Evolutionary conservation across 37 sponge, comb jelly and placozoan genomes (phyloP).

Genomic region (Beroe ovata): DNA sequence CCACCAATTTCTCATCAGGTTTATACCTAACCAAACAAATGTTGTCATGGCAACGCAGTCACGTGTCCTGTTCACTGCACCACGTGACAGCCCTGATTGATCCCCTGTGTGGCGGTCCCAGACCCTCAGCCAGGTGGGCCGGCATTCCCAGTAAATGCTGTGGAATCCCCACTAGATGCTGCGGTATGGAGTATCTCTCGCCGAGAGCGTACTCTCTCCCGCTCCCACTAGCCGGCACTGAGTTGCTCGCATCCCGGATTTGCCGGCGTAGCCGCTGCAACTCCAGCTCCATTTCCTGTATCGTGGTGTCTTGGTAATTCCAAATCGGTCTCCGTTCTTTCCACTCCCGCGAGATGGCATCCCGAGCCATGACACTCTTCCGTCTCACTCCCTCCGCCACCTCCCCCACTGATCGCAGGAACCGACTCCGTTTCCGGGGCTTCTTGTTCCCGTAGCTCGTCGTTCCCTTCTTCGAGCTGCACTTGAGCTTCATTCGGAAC

Average conservation of each 20-base stretch:
- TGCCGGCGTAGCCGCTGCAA: background rate
- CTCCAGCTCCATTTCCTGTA: background rate
- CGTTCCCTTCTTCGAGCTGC: constrained; percentile 57
- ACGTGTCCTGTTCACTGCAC: too few species aligned
- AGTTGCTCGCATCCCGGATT: background rate
- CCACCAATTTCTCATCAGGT: background rate
- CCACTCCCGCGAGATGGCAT: background rate
- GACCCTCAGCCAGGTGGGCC: background rate
- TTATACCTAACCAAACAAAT: too few species aligned
- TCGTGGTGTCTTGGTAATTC: background rate
- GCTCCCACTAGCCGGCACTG: background rate
- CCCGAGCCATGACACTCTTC: background rate
- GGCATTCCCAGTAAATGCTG: background rate
- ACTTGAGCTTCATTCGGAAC: background rate
- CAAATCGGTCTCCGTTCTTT: background rate
- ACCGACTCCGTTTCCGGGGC: background rate
- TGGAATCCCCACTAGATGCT: background rate
- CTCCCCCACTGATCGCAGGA: background rate
- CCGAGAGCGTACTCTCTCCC: background rate
- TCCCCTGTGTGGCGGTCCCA: too few species aligned
- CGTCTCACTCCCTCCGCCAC: background rate
- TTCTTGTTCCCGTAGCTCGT: background rate
- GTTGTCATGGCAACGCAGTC: too few species aligned
- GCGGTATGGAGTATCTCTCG: background rate
- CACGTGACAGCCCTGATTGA: background rate